Evolutionary conservation across 2,113 vertebrate species (phyloP).

Genomic region (Leptobrachium leishanense): DNA sequence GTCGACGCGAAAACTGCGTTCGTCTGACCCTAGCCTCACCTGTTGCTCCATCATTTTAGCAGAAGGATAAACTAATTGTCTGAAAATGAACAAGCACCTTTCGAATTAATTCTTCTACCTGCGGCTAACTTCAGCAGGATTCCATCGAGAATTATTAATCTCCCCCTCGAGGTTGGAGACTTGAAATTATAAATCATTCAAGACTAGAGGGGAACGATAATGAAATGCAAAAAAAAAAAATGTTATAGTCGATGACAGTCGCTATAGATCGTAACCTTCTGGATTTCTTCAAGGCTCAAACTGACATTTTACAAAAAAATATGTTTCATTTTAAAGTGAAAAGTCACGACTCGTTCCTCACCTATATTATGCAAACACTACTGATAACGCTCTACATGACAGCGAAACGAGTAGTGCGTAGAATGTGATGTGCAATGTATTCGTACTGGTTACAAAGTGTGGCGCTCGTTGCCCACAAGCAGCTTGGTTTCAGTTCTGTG

Average conservation of each 20-base stretch:
- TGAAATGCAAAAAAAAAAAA: constrained; percentile 57
- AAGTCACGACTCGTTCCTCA: too few species aligned
- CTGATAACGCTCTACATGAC: too few species aligned
- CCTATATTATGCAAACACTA: too few species aligned
- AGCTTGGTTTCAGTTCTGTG: too few species aligned
- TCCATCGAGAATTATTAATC: constrained; percentile 54
- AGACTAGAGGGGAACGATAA: constrained; percentile 54
- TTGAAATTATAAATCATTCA: constrained; percentile 57
- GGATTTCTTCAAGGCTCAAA: constrained; percentile 27
- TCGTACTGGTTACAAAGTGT: too few species aligned
- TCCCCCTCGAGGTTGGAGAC: constrained; percentile 53
- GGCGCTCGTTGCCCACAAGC: too few species aligned
- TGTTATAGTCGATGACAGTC: constrained; percentile 54
- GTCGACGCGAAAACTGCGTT: too few species aligned
- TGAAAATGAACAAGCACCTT: constrained; percentile 54
- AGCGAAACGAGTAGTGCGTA: too few species aligned
- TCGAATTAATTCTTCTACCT: constrained; percentile 57
- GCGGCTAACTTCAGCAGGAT: constrained; percentile 57
- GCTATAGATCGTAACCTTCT: constrained; percentile 43
- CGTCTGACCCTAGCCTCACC: too few species aligned
- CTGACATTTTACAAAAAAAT: background rate
- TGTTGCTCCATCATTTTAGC: constrained; percentile 36
- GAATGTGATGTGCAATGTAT: too few species aligned
- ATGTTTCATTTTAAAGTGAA: background rate
- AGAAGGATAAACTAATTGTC: constrained; percentile 49